These are phyloP conservation scores for Drosophila auraria DNA, from an alignment of 1,140 invertebrate species.

Conservation along the genomic window DNA sequence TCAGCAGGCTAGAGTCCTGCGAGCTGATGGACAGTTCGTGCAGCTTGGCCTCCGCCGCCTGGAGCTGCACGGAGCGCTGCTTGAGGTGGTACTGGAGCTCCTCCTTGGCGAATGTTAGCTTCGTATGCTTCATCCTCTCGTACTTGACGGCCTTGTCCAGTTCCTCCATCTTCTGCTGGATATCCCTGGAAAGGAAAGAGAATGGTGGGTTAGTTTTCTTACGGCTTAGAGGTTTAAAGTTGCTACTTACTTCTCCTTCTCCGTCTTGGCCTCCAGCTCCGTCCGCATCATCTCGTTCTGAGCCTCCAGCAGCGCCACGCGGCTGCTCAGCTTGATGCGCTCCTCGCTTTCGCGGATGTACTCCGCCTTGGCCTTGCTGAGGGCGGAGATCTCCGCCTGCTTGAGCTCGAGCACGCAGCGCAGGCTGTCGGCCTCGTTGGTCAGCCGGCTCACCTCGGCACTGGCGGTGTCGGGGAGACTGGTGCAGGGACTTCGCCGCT, in stretches of 20 bases:
- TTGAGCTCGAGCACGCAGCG: conserved; percentile 91
- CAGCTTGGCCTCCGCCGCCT: conserved; percentile 68
- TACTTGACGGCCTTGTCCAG: conserved; percentile 90
- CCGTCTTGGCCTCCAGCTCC: conserved; percentile 88
- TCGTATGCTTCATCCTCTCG: conserved; percentile 91
- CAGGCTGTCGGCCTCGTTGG: conserved; percentile 90
- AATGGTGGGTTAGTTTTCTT: neutral
- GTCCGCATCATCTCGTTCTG: conserved; percentile 89
- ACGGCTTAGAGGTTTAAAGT: neutral
- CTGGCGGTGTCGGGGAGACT: conserved; percentile 47
- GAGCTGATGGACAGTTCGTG: conserved; percentile 52
- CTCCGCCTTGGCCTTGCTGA: conserved; percentile 89
- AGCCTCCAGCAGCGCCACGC: conserved; percentile 87
- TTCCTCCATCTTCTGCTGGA: conserved; percentile 88
- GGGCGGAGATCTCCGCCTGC: conserved; percentile 89
- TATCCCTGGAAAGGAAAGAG: conserved; percentile 84
- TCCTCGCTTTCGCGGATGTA: conserved; percentile 87
- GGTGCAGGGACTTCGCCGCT: conserved; percentile 52
- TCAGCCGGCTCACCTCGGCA: conserved; percentile 84
- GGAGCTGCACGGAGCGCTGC: conserved; percentile 87
- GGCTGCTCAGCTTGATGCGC: conserved; percentile 86
- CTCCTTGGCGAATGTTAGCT: conserved; percentile 93
- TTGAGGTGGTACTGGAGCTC: conserved; percentile 93
- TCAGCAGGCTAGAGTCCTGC: conserved; percentile 35
- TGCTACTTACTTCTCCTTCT: conserved; percentile 86